Conservation (phyloP, 2,888 invertebrate genomes). For the Drosophila trichaetosa region DNA sequence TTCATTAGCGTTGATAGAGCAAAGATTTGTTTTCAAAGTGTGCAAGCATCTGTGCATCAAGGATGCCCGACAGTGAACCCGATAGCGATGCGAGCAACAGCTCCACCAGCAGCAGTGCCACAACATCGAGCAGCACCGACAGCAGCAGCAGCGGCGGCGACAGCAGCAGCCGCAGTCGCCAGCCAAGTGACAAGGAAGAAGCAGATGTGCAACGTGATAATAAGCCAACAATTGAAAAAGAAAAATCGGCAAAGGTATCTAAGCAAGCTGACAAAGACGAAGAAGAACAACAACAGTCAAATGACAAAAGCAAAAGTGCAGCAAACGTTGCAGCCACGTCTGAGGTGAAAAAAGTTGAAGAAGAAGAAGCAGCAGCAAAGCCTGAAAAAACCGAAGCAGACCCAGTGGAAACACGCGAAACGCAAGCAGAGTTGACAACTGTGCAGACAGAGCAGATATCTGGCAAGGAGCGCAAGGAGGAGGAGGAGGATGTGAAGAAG, state of each 20-base stretch:
- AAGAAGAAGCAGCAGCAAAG: constrained; percentile 20
- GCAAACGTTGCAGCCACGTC: constrained; percentile 50
- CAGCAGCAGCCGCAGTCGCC: constrained; percentile 36
- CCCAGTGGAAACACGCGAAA: constrained; percentile 1
- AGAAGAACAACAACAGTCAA: constrained; percentile 1
- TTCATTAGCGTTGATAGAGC: constrained; percentile 33
- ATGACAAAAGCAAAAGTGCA: constrained; percentile 21
- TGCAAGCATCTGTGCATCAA: constrained; percentile 9
- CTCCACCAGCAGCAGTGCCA: constrained; percentile 54
- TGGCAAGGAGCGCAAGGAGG: not conserved
- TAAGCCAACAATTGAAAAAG: constrained; percentile 3
- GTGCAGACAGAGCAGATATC: constrained; percentile 4
- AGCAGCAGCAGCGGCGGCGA: constrained; percentile 41
- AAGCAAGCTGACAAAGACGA: constrained; percentile 11
- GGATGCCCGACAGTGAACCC: constrained; percentile 72
- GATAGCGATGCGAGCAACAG: constrained; percentile 68
- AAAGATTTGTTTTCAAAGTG: constrained; percentile 11
- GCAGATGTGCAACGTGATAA: constrained; percentile 19
- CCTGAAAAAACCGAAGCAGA: constrained; percentile 1
- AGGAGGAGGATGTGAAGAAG: not conserved
- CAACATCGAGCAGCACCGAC: constrained; percentile 49
- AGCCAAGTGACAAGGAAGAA: constrained; percentile 34
- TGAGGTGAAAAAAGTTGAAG: constrained; percentile 30
- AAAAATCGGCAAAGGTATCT: not conserved
- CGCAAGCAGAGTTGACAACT: constrained; percentile 12